Conservation (phyloP, 2,888 invertebrate species). For the Scaptodrosophila latifasciaeformis region DNA sequence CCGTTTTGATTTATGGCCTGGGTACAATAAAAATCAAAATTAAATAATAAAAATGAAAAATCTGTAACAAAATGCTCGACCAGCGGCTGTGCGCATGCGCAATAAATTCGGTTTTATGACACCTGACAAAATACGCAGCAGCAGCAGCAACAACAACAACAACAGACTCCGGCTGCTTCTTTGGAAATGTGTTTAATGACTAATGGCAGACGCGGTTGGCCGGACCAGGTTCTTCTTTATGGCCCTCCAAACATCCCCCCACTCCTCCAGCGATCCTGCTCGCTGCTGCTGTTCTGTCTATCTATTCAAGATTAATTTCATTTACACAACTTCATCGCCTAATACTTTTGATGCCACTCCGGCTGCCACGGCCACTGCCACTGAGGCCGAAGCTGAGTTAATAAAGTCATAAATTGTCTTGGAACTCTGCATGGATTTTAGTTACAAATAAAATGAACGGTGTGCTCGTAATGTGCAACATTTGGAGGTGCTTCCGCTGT, state of each 20-base stretch:
- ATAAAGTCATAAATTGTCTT: slow-evolving; percentile 63
- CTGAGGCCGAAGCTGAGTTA: too few species aligned
- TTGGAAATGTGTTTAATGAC: slow-evolving; percentile 63
- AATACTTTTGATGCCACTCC: too few species aligned
- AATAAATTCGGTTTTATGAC: slow-evolving; percentile 73
- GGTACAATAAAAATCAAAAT: slow-evolving; percentile 35
- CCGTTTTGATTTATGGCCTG: slow-evolving; percentile 60
- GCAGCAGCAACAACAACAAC: slow-evolving; percentile 16
- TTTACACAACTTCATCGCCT: slow-evolving; percentile 66
- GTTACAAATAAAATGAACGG: slow-evolving; percentile 39
- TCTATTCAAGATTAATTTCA: slow-evolving; percentile 68
- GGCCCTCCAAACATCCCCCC: slow-evolving; percentile 1
- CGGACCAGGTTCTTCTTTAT: neutral
- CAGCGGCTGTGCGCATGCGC: slow-evolving; percentile 62
- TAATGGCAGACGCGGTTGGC: slow-evolving; percentile 48
- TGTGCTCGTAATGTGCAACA: slow-evolving; percentile 60
- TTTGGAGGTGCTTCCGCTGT: slow-evolving; percentile 30
- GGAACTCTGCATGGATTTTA: slow-evolving; percentile 54
- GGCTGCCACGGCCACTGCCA: slow-evolving; percentile 54
- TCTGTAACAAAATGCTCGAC: slow-evolving; percentile 29
- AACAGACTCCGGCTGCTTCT: slow-evolving; percentile 50
- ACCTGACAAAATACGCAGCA: slow-evolving; percentile 72
- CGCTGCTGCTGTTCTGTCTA: slow-evolving; percentile 33
- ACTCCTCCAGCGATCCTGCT: slow-evolving; percentile 32
- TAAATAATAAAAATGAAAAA: slow-evolving; percentile 54